A percentile compares a stretch with the other conserved stretches of the same genome.
phyloP scores from a whole-genome alignment of 2,113 vertebrate genomes.

The Xyrauchen texanus region DNA sequence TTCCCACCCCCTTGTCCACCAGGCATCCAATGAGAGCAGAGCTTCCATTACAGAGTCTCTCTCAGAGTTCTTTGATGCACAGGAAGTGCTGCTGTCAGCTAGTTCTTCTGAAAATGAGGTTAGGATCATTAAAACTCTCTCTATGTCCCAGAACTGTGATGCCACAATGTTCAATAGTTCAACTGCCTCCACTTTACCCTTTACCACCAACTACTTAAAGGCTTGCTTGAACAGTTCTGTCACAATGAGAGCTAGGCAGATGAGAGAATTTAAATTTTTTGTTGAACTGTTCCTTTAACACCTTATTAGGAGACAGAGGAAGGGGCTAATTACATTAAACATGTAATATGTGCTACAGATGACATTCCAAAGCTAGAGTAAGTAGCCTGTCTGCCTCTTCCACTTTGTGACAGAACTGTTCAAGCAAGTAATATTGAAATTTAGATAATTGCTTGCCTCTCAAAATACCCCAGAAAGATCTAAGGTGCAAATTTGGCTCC shows the following conservation, averaged over 20 bases:
- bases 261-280: no score
- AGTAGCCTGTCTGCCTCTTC: slow-evolving; percentile 8
- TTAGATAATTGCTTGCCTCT: slow-evolving; percentile 65
- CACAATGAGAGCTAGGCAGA: no score
- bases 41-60: slow-evolving; percentile 91
- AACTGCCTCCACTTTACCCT: background rate
- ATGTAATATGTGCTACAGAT: slow-evolving; percentile 4
- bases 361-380: slow-evolving; percentile 7
- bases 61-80: slow-evolving; percentile 95
- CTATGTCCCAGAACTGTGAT: background rate
- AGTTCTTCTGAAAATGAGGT: slow-evolving; percentile 99
- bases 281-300: no score
- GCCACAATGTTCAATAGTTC: no score
- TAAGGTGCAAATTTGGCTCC: slow-evolving; percentile 52
- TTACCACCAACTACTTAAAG: no score
- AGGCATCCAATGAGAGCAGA: slow-evolving; percentile 91
- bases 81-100: slow-evolving; percentile 91
- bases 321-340: slow-evolving; percentile 32
- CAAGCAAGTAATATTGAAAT: slow-evolving; percentile 59
- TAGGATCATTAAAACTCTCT: slow-evolving; percentile 34
- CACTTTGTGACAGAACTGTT: slow-evolving; percentile 36
- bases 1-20: slow-evolving; percentile 84
- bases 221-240: no score
- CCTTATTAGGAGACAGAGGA: slow-evolving; percentile 5
- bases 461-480: slow-evolving; percentile 65